Conservation (phyloP, 2,888 invertebrate species). For the Diogma glabrata region DNA sequence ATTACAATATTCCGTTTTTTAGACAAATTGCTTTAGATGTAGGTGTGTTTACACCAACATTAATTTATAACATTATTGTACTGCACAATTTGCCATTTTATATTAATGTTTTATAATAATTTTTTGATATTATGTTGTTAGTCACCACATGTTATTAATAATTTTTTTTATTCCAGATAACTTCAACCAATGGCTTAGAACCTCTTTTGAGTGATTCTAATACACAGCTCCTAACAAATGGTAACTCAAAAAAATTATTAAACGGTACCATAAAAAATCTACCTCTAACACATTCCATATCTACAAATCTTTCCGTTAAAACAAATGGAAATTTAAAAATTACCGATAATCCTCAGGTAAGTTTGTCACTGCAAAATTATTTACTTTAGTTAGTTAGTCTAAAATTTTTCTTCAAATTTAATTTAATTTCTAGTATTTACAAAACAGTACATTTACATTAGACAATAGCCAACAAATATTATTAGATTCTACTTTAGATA, state of each 20-base stretch:
- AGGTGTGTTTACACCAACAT: no score
- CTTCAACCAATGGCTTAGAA: no score
- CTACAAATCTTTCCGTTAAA: slow-evolving; percentile 14
- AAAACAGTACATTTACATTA: slow-evolving; percentile 16
- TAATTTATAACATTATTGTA: no score
- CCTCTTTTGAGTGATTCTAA: no score
- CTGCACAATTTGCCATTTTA: no score
- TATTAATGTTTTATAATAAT: no score
- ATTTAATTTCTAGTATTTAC: slow-evolving; percentile 16
- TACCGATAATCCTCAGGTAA: slow-evolving; percentile 16
- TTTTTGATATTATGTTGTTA: no score
- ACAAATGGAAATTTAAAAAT: slow-evolving; percentile 15
- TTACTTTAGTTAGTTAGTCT: not conserved
- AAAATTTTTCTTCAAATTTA: slow-evolving; percentile 1
- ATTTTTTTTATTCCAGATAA: no score
- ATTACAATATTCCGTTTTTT: no score
- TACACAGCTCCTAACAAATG: not conserved
- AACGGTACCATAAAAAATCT: slow-evolving; percentile 19
- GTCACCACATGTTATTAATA: no score
- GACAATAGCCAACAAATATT: slow-evolving; percentile 19
- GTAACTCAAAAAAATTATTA: slow-evolving; percentile 9
- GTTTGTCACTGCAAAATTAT: not conserved
- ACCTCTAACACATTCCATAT: slow-evolving; percentile 18
- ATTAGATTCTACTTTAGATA: slow-evolving; percentile 18
- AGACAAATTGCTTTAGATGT: no score